Evolutionary conservation across 2,888 invertebrate species (phyloP).

Genomic region (Nephrocerus scutellatus): DNA sequence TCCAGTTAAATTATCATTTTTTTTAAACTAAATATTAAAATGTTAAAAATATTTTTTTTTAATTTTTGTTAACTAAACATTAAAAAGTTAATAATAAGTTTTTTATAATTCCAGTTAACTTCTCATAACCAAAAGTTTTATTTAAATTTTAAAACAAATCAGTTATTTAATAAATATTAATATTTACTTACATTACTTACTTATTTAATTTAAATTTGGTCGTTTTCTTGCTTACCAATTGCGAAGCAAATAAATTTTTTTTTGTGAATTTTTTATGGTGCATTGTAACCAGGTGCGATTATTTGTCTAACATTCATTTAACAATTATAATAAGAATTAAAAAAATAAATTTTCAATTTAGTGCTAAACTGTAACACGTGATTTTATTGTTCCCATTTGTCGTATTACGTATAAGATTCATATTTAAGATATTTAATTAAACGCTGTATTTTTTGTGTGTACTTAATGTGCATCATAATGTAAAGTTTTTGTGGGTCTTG

Average conservation of each 20-base stretch:
- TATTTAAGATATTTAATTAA: conserved; percentile 1
- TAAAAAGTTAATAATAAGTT: conserved; percentile 1
- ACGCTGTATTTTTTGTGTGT: background rate
- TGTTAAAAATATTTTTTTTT: conserved; percentile 1
- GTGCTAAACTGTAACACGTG: conserved; percentile 16
- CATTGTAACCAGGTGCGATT: conserved; percentile 27
- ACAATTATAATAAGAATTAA: background rate
- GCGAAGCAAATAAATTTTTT: too few relatives aligned
- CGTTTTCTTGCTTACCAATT: too few relatives aligned
- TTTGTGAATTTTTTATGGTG: conserved; percentile 19
- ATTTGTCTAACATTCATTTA: background rate
- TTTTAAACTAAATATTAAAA: background rate
- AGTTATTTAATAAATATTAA: too few relatives aligned
- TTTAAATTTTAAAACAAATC: too few relatives aligned
- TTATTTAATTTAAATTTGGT: too few relatives aligned
- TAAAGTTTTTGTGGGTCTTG: background rate
- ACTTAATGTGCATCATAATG: conserved; percentile 1
- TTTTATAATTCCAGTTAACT: conserved; percentile 11
- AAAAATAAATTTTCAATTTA: conserved; percentile 11
- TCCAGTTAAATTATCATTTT: too few relatives aligned
- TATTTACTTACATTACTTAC: too few relatives aligned
- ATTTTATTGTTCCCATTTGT: conserved; percentile 7
- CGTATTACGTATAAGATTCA: background rate
- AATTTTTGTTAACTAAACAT: conserved; percentile 2
- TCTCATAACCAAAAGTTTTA: too few relatives aligned